A percentile compares a stretch with the other conserved stretches of the same genome.
Evolutionary conservation across 2,113 vertebrate species (phyloP).

Genomic region (Lichenostomus cassidix): DNA sequence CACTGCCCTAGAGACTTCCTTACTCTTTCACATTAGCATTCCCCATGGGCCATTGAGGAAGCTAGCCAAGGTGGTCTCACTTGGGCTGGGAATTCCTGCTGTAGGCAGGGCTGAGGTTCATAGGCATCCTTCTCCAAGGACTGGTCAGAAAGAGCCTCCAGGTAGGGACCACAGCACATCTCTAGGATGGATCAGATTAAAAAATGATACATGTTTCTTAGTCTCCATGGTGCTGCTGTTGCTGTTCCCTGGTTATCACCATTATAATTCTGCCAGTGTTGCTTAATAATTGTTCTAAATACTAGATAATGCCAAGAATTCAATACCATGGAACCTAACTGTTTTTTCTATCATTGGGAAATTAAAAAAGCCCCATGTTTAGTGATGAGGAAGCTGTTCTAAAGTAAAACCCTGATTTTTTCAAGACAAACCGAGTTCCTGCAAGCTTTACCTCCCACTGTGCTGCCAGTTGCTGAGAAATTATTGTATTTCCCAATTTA

Average conservation of each 20-base stretch:
- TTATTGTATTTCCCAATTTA: conserved; percentile 75
- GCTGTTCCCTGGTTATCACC: neutral
- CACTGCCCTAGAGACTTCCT: neutral
- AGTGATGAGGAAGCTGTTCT: neutral
- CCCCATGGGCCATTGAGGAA: neutral
- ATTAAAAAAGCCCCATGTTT: neutral
- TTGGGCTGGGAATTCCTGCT: neutral
- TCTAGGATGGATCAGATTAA: neutral
- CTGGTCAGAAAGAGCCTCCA: neutral
- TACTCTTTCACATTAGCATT: neutral
- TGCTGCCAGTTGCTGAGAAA: conserved; percentile 59
- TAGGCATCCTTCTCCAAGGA: neutral
- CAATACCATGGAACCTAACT: neutral
- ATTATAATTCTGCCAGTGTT: neutral
- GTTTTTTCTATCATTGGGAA: neutral
- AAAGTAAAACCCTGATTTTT: conserved; percentile 3
- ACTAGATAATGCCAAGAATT: neutral
- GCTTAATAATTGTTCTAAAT: conserved; percentile 19
- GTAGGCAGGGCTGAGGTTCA: neutral
- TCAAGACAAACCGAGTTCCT: neutral
- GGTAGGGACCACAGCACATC: neutral
- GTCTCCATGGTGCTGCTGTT: neutral
- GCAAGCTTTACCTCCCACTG: conserved; percentile 4
- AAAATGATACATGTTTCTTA: neutral
- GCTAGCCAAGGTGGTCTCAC: neutral